phyloP scores from a whole-genome alignment of 2,888 invertebrate species.

The Sphinx pinastri region DNA sequence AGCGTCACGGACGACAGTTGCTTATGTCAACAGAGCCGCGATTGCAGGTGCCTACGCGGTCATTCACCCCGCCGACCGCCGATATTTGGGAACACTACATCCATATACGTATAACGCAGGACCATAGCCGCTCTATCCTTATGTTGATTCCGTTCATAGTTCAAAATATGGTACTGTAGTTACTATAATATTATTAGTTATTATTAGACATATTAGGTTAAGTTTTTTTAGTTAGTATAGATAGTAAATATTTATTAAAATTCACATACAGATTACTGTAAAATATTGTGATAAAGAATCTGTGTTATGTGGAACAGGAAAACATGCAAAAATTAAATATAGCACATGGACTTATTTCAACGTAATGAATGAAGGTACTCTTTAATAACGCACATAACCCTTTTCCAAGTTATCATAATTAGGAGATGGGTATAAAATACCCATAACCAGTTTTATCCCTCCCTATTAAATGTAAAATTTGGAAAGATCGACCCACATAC shows the following conservation, averaged over 20 bases:
- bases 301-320: not conserved
- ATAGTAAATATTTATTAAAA: no score
- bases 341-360: no score
- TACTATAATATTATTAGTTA: not conserved
- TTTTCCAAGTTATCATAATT: not conserved
- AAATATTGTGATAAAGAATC: no score
- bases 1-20: slow-evolving; percentile 62
- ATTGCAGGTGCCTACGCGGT: slow-evolving; percentile 77
- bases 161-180: not conserved
- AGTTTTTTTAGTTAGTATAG: no score
- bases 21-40: slow-evolving; percentile 76
- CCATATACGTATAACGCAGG: slow-evolving; percentile 44
- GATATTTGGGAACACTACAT: slow-evolving; percentile 75
- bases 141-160: slow-evolving; percentile 1
- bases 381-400: not conserved
- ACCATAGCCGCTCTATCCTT: slow-evolving; percentile 19
- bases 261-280: no score
- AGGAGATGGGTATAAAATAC: no score
- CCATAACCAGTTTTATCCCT: no score
- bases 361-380: no score
- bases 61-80: slow-evolving; percentile 72
- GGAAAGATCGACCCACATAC: no score
- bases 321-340: not conserved
- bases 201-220: no score
- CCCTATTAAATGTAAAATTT: no score